Conservation (phyloP, 2,888 invertebrate genomes). For the Sialis lutaria region DNA sequence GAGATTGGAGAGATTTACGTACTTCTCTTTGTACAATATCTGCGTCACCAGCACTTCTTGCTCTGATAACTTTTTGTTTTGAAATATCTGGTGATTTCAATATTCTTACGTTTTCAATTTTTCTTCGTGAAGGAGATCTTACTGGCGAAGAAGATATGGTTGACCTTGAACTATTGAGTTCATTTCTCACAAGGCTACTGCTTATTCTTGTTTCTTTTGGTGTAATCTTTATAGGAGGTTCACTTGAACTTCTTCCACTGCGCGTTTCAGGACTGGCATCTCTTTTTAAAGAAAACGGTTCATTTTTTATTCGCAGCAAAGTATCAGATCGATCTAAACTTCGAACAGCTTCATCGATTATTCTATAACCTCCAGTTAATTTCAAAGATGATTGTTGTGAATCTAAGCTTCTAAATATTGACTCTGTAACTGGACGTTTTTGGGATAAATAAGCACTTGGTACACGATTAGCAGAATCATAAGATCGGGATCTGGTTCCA, state of each 20-base stretch:
- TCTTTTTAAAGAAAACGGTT: slow-evolving; percentile 19
- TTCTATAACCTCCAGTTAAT: slow-evolving; percentile 13
- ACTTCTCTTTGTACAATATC: slow-evolving; percentile 21
- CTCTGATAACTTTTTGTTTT: slow-evolving; percentile 32
- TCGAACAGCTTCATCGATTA: background rate
- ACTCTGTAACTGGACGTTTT: slow-evolving; percentile 52
- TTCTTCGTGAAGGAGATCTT: slow-evolving; percentile 47
- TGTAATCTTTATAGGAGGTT: slow-evolving; percentile 39
- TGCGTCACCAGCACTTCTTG: slow-evolving; percentile 48
- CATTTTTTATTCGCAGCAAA: slow-evolving; percentile 14
- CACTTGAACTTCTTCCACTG: slow-evolving; percentile 42
- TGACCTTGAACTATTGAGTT: background rate
- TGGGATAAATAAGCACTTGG: slow-evolving; percentile 47
- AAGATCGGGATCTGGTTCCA: slow-evolving; percentile 23
- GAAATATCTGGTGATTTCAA: slow-evolving; percentile 21
- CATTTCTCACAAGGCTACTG: background rate
- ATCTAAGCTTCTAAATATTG: slow-evolving; percentile 52
- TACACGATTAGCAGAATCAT: slow-evolving; percentile 37
- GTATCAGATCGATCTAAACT: slow-evolving; percentile 16
- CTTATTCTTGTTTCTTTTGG: slow-evolving; percentile 17
- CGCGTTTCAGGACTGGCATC: slow-evolving; percentile 22
- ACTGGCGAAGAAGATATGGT: slow-evolving; percentile 37
- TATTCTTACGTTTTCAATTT: slow-evolving; percentile 35
- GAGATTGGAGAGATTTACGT: slow-evolving; percentile 1
- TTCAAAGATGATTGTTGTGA: slow-evolving; percentile 11